A percentile compares a stretch with the other conserved stretches of the same genome.
Conservation (phyloP, 1,140 invertebrate genomes). For the Drosophila albomicans region DNA sequence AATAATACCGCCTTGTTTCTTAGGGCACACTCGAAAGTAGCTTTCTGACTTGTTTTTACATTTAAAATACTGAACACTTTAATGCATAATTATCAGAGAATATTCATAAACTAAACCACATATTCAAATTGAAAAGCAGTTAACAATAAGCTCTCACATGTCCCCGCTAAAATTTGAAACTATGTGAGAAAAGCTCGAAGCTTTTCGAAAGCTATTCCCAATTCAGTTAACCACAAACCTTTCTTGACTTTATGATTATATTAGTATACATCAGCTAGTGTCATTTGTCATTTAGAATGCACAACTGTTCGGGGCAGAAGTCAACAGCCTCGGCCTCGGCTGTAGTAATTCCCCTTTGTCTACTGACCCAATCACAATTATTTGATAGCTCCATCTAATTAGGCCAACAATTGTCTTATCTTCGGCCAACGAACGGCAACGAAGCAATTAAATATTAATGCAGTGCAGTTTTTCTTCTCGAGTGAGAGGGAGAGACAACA, state of each 20-base stretch:
- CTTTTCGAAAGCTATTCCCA: background rate
- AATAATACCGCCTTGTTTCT: no score
- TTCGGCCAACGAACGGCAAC: conserved; percentile 17
- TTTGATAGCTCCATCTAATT: conserved; percentile 46
- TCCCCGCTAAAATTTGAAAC: conserved; percentile 2
- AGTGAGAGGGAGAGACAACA: background rate
- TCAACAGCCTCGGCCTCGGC: conserved; percentile 9
- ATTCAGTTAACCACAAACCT: background rate
- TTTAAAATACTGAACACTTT: no score
- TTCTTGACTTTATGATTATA: background rate
- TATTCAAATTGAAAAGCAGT: background rate
- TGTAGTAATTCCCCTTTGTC: background rate
- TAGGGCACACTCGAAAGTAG: no score
- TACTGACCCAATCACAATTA: conserved; percentile 31
- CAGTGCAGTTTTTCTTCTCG: conserved; percentile 37
- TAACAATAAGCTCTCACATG: background rate
- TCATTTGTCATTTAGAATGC: background rate
- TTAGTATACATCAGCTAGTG: background rate
- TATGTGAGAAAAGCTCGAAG: background rate
- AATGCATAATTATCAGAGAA: no score
- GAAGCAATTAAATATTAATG: conserved; percentile 57
- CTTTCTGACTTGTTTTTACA: no score
- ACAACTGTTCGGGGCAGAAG: conserved; percentile 1
- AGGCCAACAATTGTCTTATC: conserved; percentile 52
- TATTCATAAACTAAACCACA: background rate